These are phyloP conservation scores for Microctenopoma lineatum DNA, from an alignment of 2,797 vertebrate species.

Conservation along the genomic window DNA sequence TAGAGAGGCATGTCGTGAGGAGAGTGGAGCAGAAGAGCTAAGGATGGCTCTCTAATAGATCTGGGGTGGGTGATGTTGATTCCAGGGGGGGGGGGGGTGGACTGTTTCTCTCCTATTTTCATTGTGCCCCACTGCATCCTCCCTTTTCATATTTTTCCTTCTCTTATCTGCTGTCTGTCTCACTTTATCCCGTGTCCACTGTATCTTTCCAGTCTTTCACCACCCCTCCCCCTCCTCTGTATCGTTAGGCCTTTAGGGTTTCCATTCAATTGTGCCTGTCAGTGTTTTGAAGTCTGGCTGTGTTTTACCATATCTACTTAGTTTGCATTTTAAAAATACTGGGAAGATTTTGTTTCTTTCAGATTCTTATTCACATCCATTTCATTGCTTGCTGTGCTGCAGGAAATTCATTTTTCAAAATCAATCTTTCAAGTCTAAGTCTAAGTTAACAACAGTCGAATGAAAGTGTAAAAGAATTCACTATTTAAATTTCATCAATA, in stretches of 20 bases:
- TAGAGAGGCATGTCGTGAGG: conserved; percentile 53
- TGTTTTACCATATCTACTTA: conserved; percentile 8
- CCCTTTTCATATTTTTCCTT: conserved; percentile 35
- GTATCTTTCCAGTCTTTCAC: conserved; percentile 12
- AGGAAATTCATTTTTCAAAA: not conserved
- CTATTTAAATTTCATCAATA: no score
- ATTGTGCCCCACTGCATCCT: conserved; percentile 31
- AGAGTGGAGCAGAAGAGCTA: conserved; percentile 54
- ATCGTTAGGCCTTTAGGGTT: conserved; percentile 57
- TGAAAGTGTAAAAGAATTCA: no score
- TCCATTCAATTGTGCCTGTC: conserved; percentile 57
- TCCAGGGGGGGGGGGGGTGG: not conserved
- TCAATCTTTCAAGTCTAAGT: not conserved
- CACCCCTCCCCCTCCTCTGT: conserved; percentile 2
- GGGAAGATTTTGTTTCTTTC: not conserved
- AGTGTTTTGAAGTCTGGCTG: conserved; percentile 26
- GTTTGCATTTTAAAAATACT: conserved; percentile 24
- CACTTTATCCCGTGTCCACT: conserved; percentile 19
- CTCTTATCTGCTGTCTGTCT: conserved; percentile 52
- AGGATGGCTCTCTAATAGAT: conserved; percentile 64
- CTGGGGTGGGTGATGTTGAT: conserved; percentile 21
- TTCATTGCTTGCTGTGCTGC: not conserved
- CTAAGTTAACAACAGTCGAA: not conserved
- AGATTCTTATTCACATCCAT: conserved; percentile 1
- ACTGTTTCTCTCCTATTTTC: conserved; percentile 43